These are phyloP conservation scores for Cliona cf. orientalis DNA, from an alignment of 37 sponge, comb jelly and placozoan species.

Conservation along the genomic window DNA sequence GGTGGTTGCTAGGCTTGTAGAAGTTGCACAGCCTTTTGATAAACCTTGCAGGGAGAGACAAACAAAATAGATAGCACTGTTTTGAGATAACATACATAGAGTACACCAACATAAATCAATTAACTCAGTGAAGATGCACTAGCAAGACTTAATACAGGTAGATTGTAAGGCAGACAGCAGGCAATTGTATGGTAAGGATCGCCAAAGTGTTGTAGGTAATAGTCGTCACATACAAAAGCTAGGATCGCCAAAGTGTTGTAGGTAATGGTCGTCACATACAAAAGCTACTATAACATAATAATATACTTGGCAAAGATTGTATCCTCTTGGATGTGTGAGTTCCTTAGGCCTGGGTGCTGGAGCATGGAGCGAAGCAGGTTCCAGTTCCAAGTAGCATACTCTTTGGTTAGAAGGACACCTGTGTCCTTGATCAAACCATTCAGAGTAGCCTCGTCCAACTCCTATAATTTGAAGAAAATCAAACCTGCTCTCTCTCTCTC, in stretches of 20 bases:
- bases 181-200: too few species aligned
- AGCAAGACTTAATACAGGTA: too few species aligned
- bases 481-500: neutral
- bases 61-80: neutral
- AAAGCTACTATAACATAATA: neutral
- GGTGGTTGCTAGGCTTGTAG: constrained; percentile 73
- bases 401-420: constrained; percentile 50
- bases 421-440: constrained; percentile 44
- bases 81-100: neutral
- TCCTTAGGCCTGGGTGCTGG: constrained; percentile 39
- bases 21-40: constrained; percentile 74
- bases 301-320: constrained; percentile 20
- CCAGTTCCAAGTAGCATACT: constrained; percentile 71
- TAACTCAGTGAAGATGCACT: too few species aligned
- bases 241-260: neutral
- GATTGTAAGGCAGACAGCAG: too few species aligned
- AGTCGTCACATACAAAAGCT: neutral
- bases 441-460: constrained; percentile 61
- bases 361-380: constrained; percentile 50
- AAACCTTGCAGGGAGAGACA: constrained; percentile 47
- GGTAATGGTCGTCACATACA: neutral
- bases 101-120: neutral
- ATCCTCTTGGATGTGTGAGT: constrained; percentile 30
- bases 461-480: too few species aligned
- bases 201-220: neutral